These are phyloP conservation scores for Drosophila nr. perissopoda DNA, from an alignment of 2,888 invertebrate species.

Conservation along the genomic window DNA sequence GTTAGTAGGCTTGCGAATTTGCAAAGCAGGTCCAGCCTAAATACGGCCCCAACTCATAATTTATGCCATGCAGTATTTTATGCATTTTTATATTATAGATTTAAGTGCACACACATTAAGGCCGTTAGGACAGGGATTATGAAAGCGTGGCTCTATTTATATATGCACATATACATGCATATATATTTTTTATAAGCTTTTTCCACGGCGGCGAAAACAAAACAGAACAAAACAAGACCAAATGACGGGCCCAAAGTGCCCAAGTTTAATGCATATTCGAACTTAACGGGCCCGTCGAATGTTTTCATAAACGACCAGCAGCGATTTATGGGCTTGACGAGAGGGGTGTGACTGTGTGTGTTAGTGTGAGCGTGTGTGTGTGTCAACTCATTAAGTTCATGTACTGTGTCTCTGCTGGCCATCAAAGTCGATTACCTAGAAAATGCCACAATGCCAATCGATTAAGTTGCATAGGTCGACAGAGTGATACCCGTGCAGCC, in stretches of 20 bases:
- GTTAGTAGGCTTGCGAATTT: neutral
- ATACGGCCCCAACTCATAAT: conserved; percentile 33
- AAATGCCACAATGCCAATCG: conserved; percentile 74
- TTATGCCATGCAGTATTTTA: conserved; percentile 67
- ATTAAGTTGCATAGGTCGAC: conserved; percentile 64
- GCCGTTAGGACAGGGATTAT: conserved; percentile 44
- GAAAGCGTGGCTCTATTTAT: conserved; percentile 56
- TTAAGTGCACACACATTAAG: conserved; percentile 70
- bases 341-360: too few relatives aligned
- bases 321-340: conserved; percentile 59
- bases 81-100: conserved; percentile 70
- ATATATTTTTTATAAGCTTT: conserved; percentile 54
- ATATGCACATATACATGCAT: neutral
- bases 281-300: conserved; percentile 57
- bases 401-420: conserved; percentile 45
- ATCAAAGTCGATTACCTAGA: conserved; percentile 80
- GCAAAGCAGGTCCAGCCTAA: conserved; percentile 53
- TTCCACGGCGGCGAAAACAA: conserved; percentile 36
- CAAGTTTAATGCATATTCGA: conserved; percentile 58
- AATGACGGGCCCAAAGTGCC: conserved; percentile 39
- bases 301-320: conserved; percentile 64
- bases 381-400: conserved; percentile 67
- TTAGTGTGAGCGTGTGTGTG: neutral
- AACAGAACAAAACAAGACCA: conserved; percentile 37
- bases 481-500: conserved; percentile 1